Conservation (phyloP, 2,888 invertebrate species). For the Dysmachus trigonus region DNA sequence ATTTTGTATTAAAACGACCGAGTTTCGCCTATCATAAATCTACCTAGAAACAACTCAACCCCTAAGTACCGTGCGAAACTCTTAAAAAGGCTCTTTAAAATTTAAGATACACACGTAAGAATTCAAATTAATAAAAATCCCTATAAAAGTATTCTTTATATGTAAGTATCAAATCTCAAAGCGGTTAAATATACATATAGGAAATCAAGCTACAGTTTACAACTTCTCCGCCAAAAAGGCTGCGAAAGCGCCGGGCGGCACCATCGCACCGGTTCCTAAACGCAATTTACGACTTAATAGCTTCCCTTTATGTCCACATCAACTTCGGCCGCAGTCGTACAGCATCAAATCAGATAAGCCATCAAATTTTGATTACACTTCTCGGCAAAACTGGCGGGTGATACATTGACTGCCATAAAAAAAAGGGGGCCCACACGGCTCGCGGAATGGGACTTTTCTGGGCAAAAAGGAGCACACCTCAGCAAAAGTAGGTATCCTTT, state of each 20-base stretch:
- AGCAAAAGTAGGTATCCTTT: neutral
- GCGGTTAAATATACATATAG: neutral
- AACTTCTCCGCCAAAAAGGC: constrained; percentile 18
- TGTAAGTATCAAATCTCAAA: neutral
- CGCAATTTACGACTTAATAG: constrained; percentile 41
- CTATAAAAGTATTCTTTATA: neutral
- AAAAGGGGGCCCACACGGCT: neutral
- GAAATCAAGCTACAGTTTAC: constrained; percentile 25
- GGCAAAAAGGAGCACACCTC: neutral
- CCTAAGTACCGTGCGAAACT: too few relatives aligned
- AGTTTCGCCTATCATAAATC: too few relatives aligned
- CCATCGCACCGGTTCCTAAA: neutral
- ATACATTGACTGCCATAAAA: constrained; percentile 38
- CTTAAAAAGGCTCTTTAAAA: too few relatives aligned
- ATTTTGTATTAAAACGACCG: too few relatives aligned
- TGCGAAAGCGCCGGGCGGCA: neutral
- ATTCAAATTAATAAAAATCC: neutral
- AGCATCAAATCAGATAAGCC: constrained; percentile 41
- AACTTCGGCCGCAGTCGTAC: constrained; percentile 30
- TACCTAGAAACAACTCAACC: too few relatives aligned
- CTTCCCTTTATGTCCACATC: constrained; percentile 40
- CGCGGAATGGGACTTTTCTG: neutral
- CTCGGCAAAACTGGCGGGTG: constrained; percentile 30
- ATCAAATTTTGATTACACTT: constrained; percentile 42
- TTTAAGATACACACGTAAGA: neutral